phyloP scores from a whole-genome alignment of 2,888 invertebrate species.

The Amphipyra berbera region DNA sequence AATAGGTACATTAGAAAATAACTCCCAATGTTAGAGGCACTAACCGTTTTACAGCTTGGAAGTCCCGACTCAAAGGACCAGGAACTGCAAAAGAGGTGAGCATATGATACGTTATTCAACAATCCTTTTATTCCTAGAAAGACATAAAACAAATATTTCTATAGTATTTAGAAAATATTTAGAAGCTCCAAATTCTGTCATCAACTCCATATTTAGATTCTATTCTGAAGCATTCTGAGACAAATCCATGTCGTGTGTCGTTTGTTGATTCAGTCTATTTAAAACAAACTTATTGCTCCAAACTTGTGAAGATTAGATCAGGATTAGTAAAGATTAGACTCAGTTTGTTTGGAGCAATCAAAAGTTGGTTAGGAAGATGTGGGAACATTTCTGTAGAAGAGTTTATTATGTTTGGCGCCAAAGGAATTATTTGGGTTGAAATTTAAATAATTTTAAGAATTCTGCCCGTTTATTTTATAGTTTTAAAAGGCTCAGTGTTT shows the following conservation, averaged over 20 bases:
- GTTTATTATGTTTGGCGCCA: conserved; percentile 29
- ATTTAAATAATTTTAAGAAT: background rate
- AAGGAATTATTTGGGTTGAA: background rate
- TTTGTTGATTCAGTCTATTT: conserved; percentile 60
- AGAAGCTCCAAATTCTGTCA: conserved; percentile 15
- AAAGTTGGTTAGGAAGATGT: conserved; percentile 8
- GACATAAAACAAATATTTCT: conserved; percentile 12
- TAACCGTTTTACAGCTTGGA: too few relatives aligned
- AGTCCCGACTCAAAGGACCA: background rate
- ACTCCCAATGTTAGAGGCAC: too few relatives aligned
- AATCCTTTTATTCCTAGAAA: background rate
- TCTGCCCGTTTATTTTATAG: background rate
- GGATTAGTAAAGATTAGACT: conserved; percentile 41
- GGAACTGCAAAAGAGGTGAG: background rate
- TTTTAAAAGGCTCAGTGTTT: background rate
- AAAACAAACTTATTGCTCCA: conserved; percentile 48
- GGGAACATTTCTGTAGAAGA: conserved; percentile 11
- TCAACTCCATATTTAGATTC: conserved; percentile 40
- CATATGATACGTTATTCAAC: background rate
- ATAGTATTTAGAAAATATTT: conserved; percentile 13
- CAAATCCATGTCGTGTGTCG: conserved; percentile 50
- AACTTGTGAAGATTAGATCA: conserved; percentile 33
- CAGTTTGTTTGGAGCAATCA: conserved; percentile 24
- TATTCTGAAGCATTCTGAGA: conserved; percentile 34
- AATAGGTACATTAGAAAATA: too few relatives aligned